Percentiles rank a stretch among this genome's conserved stretches.
Evolutionary conservation across 1,140 invertebrate genomes (phyloP).

Genomic region (Penaeus japonicus): DNA sequence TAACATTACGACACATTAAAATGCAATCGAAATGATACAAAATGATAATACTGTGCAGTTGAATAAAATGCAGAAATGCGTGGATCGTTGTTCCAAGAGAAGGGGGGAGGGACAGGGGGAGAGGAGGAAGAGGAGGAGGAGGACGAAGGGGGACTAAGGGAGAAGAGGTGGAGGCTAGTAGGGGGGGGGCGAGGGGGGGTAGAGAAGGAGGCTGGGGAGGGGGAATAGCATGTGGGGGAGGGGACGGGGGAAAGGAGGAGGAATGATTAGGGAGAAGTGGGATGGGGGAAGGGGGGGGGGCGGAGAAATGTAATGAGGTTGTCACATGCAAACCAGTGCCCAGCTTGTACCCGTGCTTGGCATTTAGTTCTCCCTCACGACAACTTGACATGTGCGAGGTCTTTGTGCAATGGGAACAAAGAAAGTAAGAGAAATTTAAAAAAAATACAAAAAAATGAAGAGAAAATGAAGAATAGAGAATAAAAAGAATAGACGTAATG

Average conservation of each 20-base stretch:
- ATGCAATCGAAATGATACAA: not conserved
- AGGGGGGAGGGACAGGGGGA: too few species aligned
- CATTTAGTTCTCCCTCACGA: too few species aligned
- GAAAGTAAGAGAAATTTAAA: not conserved
- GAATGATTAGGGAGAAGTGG: not conserved
- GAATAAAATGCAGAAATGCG: too few species aligned
- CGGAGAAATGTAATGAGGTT: not conserved
- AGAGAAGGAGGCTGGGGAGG: not conserved
- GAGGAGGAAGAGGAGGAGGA: too few species aligned
- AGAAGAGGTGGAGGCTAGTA: not conserved
- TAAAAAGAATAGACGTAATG: not conserved
- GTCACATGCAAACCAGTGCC: too few species aligned
- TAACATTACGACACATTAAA: not conserved
- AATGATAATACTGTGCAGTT: too few species aligned
- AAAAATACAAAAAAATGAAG: not conserved
- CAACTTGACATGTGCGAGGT: too few species aligned
- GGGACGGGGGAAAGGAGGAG: not conserved
- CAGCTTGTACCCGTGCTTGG: too few species aligned
- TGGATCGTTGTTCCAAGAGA: too few species aligned
- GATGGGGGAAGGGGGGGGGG: not conserved
- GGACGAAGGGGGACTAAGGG: not conserved
- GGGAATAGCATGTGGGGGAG: not conserved
- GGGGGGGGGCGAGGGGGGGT: not conserved
- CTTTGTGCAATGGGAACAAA: not conserved
- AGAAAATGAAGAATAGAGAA: not conserved